Percentiles rank a stretch among this genome's conserved stretches.
Conservation (phyloP, 2,888 invertebrate species). For the Chloroclystis v-ata region DNA sequence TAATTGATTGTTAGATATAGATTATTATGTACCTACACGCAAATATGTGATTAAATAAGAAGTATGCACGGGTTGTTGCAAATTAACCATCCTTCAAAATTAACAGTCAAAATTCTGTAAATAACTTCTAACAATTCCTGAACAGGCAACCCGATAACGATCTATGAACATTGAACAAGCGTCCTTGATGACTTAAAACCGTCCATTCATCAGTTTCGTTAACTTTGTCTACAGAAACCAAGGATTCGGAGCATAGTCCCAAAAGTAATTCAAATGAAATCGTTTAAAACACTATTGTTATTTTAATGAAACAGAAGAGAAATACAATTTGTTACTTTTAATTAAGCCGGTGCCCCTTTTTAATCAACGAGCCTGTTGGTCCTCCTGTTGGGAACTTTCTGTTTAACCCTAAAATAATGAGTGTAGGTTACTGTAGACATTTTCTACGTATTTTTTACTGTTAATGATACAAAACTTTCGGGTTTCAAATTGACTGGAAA, state of each 20-base stretch:
- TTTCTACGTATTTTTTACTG: background rate
- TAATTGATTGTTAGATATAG: too few relatives aligned
- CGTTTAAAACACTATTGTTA: slow-evolving; percentile 9
- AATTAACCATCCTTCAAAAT: too few relatives aligned
- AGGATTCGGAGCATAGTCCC: background rate
- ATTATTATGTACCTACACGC: too few relatives aligned
- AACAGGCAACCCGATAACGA: too few relatives aligned
- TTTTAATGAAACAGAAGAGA: slow-evolving; percentile 19
- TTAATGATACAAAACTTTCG: background rate
- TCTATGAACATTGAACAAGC: too few relatives aligned
- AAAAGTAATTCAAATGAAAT: slow-evolving; percentile 1
- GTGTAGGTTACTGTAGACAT: background rate
- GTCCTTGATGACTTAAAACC: too few relatives aligned
- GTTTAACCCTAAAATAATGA: slow-evolving; percentile 12
- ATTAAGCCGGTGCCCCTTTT: slow-evolving; percentile 22
- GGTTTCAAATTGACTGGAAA: too few relatives aligned
- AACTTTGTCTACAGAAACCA: background rate
- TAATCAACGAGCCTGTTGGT: slow-evolving; percentile 24
- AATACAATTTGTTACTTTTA: slow-evolving; percentile 21
- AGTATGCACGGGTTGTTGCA: too few relatives aligned
- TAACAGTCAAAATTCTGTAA: too few relatives aligned
- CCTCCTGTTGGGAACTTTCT: slow-evolving; percentile 19
- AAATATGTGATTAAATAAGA: too few relatives aligned
- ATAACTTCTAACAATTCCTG: too few relatives aligned
- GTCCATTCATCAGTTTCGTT: too few relatives aligned